Percentiles rank a stretch among this genome's conserved stretches.
These are phyloP conservation scores for Papilio polytes DNA, from an alignment of 1,140 invertebrate genomes.

Conservation along the genomic window DNA sequence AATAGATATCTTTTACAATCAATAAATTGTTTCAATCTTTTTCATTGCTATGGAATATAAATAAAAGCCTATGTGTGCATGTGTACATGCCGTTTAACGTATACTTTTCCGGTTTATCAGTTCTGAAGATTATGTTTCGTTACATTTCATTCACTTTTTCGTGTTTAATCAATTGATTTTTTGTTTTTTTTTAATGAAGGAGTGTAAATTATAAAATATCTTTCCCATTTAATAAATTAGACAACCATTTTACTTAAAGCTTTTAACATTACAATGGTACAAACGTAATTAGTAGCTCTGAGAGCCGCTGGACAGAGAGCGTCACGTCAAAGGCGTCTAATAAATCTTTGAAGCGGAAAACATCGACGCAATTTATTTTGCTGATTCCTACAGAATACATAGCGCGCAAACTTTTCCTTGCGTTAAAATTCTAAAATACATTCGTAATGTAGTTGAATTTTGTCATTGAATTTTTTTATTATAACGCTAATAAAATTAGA, in stretches of 20 bases:
- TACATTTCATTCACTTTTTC: not conserved
- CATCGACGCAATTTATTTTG: not conserved
- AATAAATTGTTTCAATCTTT: too few species aligned
- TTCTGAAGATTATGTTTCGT: too few species aligned
- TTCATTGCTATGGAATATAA: too few species aligned
- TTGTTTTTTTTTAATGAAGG: not conserved
- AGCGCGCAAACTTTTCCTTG: not conserved
- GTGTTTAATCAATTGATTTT: not conserved
- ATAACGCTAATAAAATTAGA: not conserved
- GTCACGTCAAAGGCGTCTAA: slow-evolving; percentile 3
- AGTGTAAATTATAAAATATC: not conserved
- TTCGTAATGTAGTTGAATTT: too few species aligned
- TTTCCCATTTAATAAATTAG: not conserved
- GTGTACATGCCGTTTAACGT: too few species aligned
- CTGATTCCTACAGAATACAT: not conserved
- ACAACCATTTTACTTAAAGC: not conserved
- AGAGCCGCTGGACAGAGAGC: not conserved
- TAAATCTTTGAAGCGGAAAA: not conserved
- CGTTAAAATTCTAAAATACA: too few species aligned
- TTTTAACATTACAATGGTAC: not conserved
- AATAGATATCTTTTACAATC: too few species aligned
- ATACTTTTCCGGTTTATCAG: too few species aligned
- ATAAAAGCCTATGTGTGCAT: too few species aligned
- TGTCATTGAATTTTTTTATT: too few species aligned
- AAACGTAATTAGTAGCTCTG: slow-evolving; percentile 17